Evolutionary conservation across 2,113 vertebrate genomes (phyloP).

Genomic region (Psephotus haematonotus): DNA sequence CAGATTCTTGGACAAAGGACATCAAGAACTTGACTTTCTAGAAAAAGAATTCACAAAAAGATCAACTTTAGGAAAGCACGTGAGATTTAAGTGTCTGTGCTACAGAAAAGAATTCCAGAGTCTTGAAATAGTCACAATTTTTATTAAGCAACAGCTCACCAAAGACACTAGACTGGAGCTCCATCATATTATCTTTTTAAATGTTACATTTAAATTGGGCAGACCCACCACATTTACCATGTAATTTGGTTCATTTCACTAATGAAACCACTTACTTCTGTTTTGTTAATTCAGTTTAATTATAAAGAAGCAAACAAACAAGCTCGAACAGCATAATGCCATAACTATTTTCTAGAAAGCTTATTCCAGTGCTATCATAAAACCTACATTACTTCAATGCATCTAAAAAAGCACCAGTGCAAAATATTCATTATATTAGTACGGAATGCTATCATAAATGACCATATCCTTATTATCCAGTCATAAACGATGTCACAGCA

Average conservation of each 20-base stretch:
- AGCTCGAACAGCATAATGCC: not conserved
- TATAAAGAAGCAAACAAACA: not conserved
- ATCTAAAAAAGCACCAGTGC: not conserved
- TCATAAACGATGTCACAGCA: not conserved
- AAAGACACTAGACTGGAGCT: not conserved
- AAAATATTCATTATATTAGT: not conserved
- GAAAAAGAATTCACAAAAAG: not conserved
- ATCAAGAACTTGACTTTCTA: not conserved
- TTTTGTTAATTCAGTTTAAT: not conserved
- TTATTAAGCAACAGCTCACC: not conserved
- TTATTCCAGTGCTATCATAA: not conserved
- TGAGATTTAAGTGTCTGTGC: not conserved
- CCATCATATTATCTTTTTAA: not conserved
- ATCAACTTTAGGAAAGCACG: not conserved
- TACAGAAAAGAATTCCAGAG: not conserved
- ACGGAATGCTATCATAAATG: not conserved
- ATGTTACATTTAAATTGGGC: not conserved
- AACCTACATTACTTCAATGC: not conserved
- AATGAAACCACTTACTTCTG: not conserved
- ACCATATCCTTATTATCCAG: not conserved
- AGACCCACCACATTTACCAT: not conserved
- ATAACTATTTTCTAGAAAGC: not conserved
- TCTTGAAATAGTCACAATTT: not conserved
- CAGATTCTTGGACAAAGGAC: not conserved
- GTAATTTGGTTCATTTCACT: not conserved